These are phyloP conservation scores for Hippocampus abdominalis DNA, from an alignment of 2,113 vertebrate genomes.

Conservation along the genomic window DNA sequence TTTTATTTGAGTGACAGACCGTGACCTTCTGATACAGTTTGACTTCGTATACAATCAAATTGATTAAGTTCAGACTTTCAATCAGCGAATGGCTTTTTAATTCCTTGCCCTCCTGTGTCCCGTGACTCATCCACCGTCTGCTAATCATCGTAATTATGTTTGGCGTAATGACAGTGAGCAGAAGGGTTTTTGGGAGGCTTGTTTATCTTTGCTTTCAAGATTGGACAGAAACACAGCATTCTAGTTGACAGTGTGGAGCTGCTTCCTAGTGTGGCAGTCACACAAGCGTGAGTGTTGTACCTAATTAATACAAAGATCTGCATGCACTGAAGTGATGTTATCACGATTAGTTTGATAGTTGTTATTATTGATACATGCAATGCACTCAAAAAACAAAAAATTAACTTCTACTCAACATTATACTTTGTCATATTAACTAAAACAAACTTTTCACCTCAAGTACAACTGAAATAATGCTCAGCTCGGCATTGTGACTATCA, in stretches of 20 bases:
- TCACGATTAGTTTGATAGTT: neutral
- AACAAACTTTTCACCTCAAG: too few relatives aligned
- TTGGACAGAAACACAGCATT: slow-evolving; percentile 34
- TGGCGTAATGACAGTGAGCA: slow-evolving; percentile 48
- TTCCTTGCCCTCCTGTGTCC: slow-evolving; percentile 5
- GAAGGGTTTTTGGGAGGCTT: slow-evolving; percentile 51
- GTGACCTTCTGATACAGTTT: slow-evolving; percentile 3
- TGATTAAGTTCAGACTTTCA: slow-evolving; percentile 4
- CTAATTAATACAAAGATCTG: neutral
- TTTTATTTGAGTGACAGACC: neutral
- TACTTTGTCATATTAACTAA: too few relatives aligned
- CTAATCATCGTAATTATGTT: slow-evolving; percentile 53
- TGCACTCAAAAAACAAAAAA: neutral
- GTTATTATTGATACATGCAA: neutral
- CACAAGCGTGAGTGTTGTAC: neutral
- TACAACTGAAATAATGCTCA: too few relatives aligned
- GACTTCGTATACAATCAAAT: too few relatives aligned
- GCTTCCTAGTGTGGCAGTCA: slow-evolving; percentile 16
- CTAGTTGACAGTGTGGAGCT: slow-evolving; percentile 24
- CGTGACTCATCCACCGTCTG: slow-evolving; percentile 47
- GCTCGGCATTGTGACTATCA: too few relatives aligned
- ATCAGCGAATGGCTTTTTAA: slow-evolving; percentile 10
- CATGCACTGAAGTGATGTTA: neutral
- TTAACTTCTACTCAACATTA: neutral
- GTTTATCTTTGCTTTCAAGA: slow-evolving; percentile 48